Evolutionary conservation across 2,797 vertebrate species (phyloP), one percentile per base, ranked within the genome.

Genomic region (Myiothlypis chrysogaster): DNA sequence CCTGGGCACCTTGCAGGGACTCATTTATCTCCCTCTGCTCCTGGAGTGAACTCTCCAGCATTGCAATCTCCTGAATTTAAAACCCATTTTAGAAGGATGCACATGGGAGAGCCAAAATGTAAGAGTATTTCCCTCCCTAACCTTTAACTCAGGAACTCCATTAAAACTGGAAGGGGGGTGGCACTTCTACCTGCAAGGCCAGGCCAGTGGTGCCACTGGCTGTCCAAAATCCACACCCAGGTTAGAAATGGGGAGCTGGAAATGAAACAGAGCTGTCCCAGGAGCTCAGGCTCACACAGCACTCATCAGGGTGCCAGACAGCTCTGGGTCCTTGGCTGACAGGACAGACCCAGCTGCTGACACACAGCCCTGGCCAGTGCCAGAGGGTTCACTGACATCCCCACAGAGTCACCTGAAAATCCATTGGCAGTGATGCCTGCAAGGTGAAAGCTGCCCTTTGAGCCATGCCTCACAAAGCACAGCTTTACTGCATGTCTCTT

Each of bases 21-120:
- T 97, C 93, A 11, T 98, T 98, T 72, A 98, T 96, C 71, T 96
- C 96, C 47, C 50, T 97, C 73, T 99, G 97, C 70, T 97, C 97
- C 37, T 97, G 98, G 22, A 99, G 97, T 16, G 98, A 98, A 5
- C 81, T 95, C 94, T 98, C 97, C 66, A 98, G 97, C 79, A 97
- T 55, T 22, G 92, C 80, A 20, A 98, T 96, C 83, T 98, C 98
- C 98, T 99, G 92, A 97, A 97, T 77, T 56, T 80, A 70, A 95
- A 4, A 66, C 15, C 21, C 5, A 19, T 41, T 71, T 94, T 60
- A 82, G 82, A 78, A 93, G 35, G 12, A 39, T 0, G 12, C 5
- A 88, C 19, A 32, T 18, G 49, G 63, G 8, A 50, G 23, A 90
- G 34, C 2, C 27, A 81, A 23, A 21, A 87, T 70, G 59, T 28